These are phyloP conservation scores for Setophaga kirtlandii DNA, from an alignment of 2,113 vertebrate species.

Conservation along the genomic window DNA sequence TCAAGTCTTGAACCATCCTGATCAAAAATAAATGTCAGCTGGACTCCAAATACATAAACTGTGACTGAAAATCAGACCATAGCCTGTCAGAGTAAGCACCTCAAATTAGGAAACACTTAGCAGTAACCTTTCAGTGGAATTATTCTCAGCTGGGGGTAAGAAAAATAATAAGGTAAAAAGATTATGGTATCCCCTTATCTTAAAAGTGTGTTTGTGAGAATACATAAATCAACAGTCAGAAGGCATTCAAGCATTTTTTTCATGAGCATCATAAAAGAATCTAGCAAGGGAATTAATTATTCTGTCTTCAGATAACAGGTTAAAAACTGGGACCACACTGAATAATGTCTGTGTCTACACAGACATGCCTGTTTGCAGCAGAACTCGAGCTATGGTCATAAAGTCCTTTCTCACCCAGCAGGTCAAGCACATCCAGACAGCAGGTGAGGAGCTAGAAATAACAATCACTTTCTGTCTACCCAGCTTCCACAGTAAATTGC, in stretches of 20 bases:
- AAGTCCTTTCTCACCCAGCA: not conserved
- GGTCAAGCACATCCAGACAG: not conserved
- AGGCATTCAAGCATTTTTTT: not conserved
- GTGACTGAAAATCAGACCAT: not conserved
- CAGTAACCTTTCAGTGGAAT: not conserved
- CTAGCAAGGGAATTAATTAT: not conserved
- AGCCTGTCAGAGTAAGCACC: not conserved
- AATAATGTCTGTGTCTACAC: not conserved
- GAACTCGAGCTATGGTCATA: not conserved
- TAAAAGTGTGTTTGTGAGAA: not conserved
- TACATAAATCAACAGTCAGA: not conserved
- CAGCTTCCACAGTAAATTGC: not conserved
- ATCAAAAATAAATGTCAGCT: not conserved
- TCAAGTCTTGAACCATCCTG: not conserved
- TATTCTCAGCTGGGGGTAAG: not conserved
- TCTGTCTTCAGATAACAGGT: not conserved
- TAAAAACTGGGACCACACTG: not conserved
- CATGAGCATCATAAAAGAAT: not conserved
- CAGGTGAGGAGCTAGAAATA: not conserved
- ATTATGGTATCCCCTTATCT: not conserved
- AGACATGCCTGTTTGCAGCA: not conserved
- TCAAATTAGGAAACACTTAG: not conserved
- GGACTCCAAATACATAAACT: not conserved
- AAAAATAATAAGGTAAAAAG: not conserved
- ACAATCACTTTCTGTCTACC: not conserved